Percentiles rank a stretch among this genome's conserved stretches.
These are phyloP conservation scores for Norana najaformis DNA, from an alignment of 2,888 invertebrate genomes.

Conservation along the genomic window DNA sequence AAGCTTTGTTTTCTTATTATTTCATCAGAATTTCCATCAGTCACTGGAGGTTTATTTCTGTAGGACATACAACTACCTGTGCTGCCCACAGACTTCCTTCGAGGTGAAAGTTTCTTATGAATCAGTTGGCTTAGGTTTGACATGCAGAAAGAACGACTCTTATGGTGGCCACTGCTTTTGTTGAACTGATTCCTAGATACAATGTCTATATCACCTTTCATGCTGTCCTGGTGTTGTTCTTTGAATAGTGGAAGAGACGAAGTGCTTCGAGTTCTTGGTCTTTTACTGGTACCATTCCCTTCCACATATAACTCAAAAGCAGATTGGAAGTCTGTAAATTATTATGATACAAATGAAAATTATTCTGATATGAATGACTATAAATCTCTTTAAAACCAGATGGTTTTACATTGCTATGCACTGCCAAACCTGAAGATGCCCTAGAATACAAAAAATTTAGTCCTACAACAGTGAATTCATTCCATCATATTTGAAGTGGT, in stretches of 20 bases:
- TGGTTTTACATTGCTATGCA: background rate
- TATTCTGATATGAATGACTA: background rate
- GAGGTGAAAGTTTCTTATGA: background rate
- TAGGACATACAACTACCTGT: background rate
- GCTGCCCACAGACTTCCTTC: background rate
- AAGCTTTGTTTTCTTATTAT: background rate
- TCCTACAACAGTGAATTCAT: background rate
- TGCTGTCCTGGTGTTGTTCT: background rate
- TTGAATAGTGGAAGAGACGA: background rate
- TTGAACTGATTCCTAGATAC: background rate
- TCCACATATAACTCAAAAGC: constrained; percentile 2
- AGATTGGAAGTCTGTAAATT: constrained; percentile 2
- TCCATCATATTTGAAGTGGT: background rate
- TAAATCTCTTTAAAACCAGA: background rate
- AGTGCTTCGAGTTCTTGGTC: constrained; percentile 7
- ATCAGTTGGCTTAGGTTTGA: background rate
- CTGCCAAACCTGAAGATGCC: background rate
- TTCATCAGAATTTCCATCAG: background rate
- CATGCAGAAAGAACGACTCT: constrained; percentile 13
- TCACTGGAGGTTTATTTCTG: background rate
- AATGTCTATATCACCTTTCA: background rate
- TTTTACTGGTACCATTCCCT: background rate
- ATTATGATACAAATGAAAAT: constrained; percentile 1
- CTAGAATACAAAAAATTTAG: background rate
- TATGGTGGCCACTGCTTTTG: background rate